These are phyloP conservation scores for Camponotus vicinus DNA, from an alignment of 1,140 invertebrate genomes.

Conservation along the genomic window DNA sequence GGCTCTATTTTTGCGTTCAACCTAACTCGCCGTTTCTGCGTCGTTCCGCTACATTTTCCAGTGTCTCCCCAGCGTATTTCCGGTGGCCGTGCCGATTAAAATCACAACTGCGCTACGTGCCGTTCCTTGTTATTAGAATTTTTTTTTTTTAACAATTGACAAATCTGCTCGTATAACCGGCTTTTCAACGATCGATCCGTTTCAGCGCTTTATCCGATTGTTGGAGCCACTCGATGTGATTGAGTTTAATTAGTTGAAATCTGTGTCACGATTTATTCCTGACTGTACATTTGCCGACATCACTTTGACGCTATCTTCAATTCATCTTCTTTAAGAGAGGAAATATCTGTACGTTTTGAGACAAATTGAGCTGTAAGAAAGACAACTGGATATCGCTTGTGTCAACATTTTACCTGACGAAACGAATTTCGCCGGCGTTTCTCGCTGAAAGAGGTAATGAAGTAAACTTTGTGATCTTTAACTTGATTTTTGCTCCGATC, in stretches of 20 bases:
- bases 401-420: not conserved
- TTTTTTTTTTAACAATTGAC: constrained; percentile 22
- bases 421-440: not conserved
- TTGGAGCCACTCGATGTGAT: constrained; percentile 6
- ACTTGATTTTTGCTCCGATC: not conserved
- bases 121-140: not conserved
- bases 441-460: not conserved
- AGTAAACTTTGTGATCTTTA: not conserved
- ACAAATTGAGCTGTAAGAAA: not conserved
- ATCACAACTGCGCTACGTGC: constrained; percentile 16
- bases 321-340: not conserved
- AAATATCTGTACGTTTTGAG: not conserved
- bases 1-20: constrained; percentile 70
- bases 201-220: constrained; percentile 39
- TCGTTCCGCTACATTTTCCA: constrained; percentile 34
- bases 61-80: constrained; percentile 34
- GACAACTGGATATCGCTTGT: not conserved
- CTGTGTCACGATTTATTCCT: not conserved
- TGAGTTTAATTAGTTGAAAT: constrained; percentile 48
- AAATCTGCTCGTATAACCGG: constrained; percentile 12
- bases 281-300: not conserved
- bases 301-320: not conserved
- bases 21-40: not conserved
- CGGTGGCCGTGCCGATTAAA: constrained; percentile 15
- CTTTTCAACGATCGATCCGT: constrained; percentile 5